Conservation (phyloP, 1,140 invertebrate genomes). For the Pissodes strobi region DNA sequence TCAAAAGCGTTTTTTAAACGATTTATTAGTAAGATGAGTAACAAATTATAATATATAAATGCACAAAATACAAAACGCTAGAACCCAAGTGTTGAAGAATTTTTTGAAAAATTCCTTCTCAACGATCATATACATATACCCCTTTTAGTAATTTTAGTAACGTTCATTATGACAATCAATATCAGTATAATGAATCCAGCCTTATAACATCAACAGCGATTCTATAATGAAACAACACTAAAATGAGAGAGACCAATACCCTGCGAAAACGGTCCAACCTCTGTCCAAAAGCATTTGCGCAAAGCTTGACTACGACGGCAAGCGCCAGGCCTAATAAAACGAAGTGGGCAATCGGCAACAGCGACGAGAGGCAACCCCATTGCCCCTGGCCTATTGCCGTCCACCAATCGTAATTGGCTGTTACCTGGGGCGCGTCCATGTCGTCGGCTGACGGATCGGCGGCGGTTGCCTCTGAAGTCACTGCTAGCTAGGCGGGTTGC, state of each 20-base stretch:
- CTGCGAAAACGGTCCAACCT: slow-evolving; percentile 25
- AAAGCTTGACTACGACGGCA: slow-evolving; percentile 23
- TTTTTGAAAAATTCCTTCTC: too few relatives aligned
- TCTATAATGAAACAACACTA: slow-evolving; percentile 16
- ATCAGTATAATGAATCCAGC: too few relatives aligned
- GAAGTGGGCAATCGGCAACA: slow-evolving; percentile 13
- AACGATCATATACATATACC: too few relatives aligned
- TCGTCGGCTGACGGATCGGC: neutral
- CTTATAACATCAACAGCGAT: slow-evolving; percentile 1
- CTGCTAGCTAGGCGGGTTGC: neutral
- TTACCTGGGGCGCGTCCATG: slow-evolving; percentile 40
- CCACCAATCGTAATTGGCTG: slow-evolving; percentile 22
- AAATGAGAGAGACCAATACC: slow-evolving; percentile 26
- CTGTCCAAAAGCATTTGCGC: slow-evolving; percentile 27
- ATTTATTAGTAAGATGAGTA: too few relatives aligned
- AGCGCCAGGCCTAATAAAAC: slow-evolving; percentile 21
- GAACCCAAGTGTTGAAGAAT: too few relatives aligned
- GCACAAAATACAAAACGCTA: too few relatives aligned
- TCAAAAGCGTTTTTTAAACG: too few relatives aligned
- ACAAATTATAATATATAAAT: too few relatives aligned
- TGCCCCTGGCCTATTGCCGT: slow-evolving; percentile 14
- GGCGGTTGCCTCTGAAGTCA: slow-evolving; percentile 5
- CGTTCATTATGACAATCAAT: too few relatives aligned
- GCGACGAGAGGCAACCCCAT: slow-evolving; percentile 14
- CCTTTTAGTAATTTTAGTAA: too few relatives aligned